Conservation (phyloP, 2,888 invertebrate species). For the Ctenicera cuprea region DNA sequence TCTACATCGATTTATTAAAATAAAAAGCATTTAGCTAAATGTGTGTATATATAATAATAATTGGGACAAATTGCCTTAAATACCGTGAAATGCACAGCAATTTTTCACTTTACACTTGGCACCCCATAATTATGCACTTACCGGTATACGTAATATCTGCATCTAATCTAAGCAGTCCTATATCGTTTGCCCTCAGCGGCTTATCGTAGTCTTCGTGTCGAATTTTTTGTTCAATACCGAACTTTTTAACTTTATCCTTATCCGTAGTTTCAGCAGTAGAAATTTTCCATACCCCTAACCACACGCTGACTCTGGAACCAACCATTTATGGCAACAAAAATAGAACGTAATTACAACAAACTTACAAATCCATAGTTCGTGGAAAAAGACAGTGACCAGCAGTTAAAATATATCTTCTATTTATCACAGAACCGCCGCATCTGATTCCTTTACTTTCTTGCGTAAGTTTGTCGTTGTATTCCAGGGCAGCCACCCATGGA, state of each 20-base stretch:
- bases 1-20: too few relatives aligned
- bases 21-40: too few relatives aligned
- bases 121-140: background rate
- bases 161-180: conserved; percentile 19
- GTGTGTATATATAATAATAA: too few relatives aligned
- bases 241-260: conserved; percentile 15
- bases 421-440: background rate
- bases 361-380: background rate
- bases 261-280: conserved; percentile 7
- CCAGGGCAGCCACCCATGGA: conserved; percentile 7
- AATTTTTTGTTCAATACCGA: background rate
- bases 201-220: conserved; percentile 7
- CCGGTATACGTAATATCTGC: background rate
- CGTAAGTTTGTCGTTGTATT: background rate
- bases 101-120: too few relatives aligned
- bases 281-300: background rate
- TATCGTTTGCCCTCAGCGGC: conserved; percentile 11
- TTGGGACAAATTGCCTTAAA: too few relatives aligned
- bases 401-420: conserved; percentile 73
- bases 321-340: too few relatives aligned
- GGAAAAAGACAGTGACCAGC: conserved; percentile 74
- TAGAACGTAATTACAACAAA: background rate
- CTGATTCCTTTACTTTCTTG: background rate
- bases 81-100: too few relatives aligned
- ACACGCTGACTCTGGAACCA: background rate